A percentile compares a stretch with the other conserved stretches of the same genome.
Evolutionary conservation across 2,797 vertebrate species (phyloP).

Genomic region (Neopelma chrysocephalum): DNA sequence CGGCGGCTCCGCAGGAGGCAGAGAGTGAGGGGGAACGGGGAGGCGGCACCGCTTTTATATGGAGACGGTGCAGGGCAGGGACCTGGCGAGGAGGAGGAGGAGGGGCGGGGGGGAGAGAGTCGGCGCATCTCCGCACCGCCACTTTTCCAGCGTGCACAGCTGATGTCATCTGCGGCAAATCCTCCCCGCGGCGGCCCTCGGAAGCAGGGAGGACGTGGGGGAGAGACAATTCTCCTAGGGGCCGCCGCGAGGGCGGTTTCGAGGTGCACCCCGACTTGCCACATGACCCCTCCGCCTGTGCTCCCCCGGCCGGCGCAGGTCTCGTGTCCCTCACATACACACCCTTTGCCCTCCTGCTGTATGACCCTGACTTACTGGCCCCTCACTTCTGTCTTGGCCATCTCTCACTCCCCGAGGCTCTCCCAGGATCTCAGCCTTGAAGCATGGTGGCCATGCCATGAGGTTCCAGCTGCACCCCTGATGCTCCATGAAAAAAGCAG

Average conservation of each 20-base stretch:
- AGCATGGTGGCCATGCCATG: not conserved
- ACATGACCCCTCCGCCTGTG: not conserved
- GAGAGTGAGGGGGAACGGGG: constrained; percentile 66
- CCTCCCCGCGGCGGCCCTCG: constrained; percentile 74
- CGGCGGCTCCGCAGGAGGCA: not conserved
- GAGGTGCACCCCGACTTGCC: not conserved
- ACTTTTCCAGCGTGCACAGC: constrained; percentile 79
- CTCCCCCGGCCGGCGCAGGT: no score
- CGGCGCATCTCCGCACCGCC: constrained; percentile 64
- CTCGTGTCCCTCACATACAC: not conserved
- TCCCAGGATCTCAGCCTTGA: not conserved
- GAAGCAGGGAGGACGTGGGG: constrained; percentile 75
- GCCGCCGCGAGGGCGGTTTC: not conserved
- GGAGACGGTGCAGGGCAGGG: constrained; percentile 80
- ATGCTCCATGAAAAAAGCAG: not conserved
- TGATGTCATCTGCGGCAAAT: constrained; percentile 95
- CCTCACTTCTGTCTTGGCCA: not conserved
- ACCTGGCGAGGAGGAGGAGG: constrained; percentile 65
- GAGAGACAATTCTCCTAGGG: constrained; percentile 41
- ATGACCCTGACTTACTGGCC: not conserved
- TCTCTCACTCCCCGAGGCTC: not conserved
- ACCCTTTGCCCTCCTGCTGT: not conserved
- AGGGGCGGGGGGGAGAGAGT: constrained; percentile 55
- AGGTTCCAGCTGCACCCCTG: not conserved
- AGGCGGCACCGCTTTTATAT: constrained; percentile 83